These are phyloP conservation scores for Misgurnus anguillicaudatus DNA, from an alignment of 2,113 vertebrate species.

Conservation along the genomic window DNA sequence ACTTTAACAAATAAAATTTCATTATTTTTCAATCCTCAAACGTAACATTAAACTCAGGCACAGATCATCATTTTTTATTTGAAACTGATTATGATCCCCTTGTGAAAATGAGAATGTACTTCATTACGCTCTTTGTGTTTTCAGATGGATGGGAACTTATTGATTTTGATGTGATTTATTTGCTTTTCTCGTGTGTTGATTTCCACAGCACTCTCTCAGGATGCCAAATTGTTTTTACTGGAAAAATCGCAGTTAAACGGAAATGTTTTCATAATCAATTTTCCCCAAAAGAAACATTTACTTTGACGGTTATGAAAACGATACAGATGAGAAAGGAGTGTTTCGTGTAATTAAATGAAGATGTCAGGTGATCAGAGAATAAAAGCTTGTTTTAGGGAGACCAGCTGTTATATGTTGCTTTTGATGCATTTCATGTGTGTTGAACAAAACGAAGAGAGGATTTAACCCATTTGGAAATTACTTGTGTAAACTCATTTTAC, in stretches of 20 bases:
- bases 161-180: background rate
- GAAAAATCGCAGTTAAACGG: background rate
- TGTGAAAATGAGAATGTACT: conserved; percentile 15
- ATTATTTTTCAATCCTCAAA: background rate
- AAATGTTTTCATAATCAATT: background rate
- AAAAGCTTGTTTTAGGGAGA: background rate
- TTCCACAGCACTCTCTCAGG: background rate
- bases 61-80: background rate
- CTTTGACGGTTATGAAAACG: background rate
- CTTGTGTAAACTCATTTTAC: no score
- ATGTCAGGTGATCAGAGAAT: background rate
- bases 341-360: background rate
- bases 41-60: background rate
- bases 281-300: background rate
- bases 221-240: conserved; percentile 9
- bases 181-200: background rate
- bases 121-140: background rate
- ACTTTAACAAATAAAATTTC: background rate
- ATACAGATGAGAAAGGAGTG: background rate
- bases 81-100: background rate
- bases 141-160: conserved; percentile 17
- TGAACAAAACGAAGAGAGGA: no score
- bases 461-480: no score
- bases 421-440: background rate
- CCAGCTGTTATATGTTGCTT: background rate